These are phyloP conservation scores for Ornithorhynchus anatinus DNA, from an alignment of 2,113 vertebrate genomes.

Conservation along the genomic window DNA sequence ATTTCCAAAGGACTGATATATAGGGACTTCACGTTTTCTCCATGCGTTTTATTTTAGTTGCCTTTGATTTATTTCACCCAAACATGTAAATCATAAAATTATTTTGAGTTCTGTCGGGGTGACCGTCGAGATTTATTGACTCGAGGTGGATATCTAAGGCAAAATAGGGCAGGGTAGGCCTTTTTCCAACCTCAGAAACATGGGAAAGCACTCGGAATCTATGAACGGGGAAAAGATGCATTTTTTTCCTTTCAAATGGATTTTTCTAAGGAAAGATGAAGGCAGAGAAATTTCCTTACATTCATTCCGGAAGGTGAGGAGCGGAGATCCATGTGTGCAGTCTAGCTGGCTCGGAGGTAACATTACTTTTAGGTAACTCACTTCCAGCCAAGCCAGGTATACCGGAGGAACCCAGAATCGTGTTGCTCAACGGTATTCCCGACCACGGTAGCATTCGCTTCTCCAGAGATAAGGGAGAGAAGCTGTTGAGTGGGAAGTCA, in stretches of 20 bases:
- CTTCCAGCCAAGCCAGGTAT: neutral
- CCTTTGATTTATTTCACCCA: slow-evolving; percentile 16
- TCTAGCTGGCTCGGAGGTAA: neutral
- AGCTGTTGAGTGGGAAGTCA: slow-evolving; percentile 3
- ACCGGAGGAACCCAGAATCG: neutral
- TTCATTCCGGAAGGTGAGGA: neutral
- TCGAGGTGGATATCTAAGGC: neutral
- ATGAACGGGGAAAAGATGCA: neutral
- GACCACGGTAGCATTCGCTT: neutral
- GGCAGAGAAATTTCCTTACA: neutral
- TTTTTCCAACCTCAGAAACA: neutral
- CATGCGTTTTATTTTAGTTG: neutral
- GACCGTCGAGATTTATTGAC: neutral
- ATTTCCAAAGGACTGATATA: neutral
- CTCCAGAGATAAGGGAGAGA: neutral
- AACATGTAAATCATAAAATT: no score
- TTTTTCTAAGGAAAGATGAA: neutral
- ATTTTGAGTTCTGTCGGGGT: neutral
- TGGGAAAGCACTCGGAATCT: neutral
- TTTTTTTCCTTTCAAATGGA: neutral
- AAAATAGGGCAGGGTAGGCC: neutral
- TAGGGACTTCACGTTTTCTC: neutral
- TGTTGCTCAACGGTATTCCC: neutral
- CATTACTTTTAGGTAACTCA: neutral
- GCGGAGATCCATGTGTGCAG: neutral